Evolutionary conservation across 2,888 invertebrate genomes (phyloP).

Genomic region (Campoletis raptor): DNA sequence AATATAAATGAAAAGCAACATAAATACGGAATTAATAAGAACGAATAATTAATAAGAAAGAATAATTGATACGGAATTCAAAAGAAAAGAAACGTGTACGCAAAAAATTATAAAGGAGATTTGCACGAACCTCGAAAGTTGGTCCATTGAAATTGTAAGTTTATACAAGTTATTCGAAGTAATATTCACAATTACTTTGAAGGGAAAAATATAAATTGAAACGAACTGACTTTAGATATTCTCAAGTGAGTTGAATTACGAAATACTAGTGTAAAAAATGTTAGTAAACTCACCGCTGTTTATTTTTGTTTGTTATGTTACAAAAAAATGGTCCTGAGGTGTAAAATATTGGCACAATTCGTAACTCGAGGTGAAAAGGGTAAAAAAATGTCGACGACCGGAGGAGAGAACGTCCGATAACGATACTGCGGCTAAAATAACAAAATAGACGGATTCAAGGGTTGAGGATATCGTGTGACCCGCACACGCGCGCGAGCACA

Average conservation of each 20-base stretch:
- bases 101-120: neutral
- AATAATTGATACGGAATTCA: too few relatives aligned
- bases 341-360: conserved; percentile 2
- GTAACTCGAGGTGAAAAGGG: neutral
- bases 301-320: neutral
- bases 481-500: neutral
- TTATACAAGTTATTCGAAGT: neutral
- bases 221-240: neutral
- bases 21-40: neutral
- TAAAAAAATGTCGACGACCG: neutral
- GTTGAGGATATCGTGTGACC: conserved; percentile 23
- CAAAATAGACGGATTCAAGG: conserved; percentile 44
- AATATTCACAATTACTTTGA: neutral
- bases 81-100: neutral
- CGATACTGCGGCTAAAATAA: conserved; percentile 45
- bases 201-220: neutral
- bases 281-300: neutral
- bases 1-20: neutral
- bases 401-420: conserved; percentile 23
- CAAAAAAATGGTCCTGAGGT: neutral
- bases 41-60: neutral
- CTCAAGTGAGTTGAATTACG: neutral
- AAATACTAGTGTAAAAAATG: neutral
- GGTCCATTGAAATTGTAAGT: neutral
- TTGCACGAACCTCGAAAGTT: neutral